A percentile compares a stretch with the other conserved stretches of the same genome.
phyloP scores from a whole-genome alignment of 2,113 vertebrate species.

The Hypocryptadius cinnamomeus region DNA sequence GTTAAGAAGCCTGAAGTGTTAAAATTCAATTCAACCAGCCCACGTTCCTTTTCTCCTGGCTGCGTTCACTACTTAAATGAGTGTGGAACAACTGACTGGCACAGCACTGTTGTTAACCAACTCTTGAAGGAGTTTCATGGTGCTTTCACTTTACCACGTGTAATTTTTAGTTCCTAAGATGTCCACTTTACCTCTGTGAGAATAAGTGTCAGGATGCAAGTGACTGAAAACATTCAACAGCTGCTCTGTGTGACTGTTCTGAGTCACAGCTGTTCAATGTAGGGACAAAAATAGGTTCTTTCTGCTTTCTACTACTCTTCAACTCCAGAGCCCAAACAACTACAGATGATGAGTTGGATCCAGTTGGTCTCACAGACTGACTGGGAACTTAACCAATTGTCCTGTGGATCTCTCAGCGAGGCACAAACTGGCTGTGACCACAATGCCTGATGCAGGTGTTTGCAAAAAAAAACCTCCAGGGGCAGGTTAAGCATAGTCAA shows the following conservation, averaged over 20 bases:
- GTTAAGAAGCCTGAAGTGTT: conserved; percentile 19
- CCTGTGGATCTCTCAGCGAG: neutral
- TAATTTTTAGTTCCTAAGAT: neutral
- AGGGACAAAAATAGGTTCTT: neutral
- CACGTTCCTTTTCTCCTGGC: neutral
- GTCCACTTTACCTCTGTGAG: conserved; percentile 4
- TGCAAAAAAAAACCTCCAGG: neutral
- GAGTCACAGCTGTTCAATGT: neutral
- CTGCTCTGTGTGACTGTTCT: conserved; percentile 10
- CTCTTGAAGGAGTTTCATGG: neutral
- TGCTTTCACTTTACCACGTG: neutral
- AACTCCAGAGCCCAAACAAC: neutral
- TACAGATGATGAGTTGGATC: neutral
- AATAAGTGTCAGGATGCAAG: neutral
- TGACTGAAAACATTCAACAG: conserved; percentile 8
- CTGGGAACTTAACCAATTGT: neutral
- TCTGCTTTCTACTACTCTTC: neutral
- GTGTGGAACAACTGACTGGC: neutral
- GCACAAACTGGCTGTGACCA: neutral
- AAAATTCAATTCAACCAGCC: neutral
- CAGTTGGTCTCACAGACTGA: neutral
- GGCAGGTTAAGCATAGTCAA: neutral
- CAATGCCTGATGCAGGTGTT: neutral
- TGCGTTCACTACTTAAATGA: neutral
- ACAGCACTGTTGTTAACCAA: neutral